These are phyloP conservation scores for Eleutherodactylus coqui DNA, from an alignment of 2,797 vertebrate species.

Conservation along the genomic window DNA sequence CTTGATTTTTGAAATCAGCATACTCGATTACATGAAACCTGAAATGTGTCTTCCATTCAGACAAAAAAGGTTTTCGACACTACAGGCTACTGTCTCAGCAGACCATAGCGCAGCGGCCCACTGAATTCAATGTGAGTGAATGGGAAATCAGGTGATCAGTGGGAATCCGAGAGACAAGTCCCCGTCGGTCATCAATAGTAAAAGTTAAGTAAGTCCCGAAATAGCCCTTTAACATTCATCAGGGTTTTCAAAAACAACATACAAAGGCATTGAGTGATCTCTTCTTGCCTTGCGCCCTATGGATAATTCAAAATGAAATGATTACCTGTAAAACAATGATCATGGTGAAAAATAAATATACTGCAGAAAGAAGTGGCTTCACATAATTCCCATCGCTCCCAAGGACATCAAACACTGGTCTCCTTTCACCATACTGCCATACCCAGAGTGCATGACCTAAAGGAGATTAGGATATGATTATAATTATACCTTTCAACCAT, in stretches of 20 bases:
- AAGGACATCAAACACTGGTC: slow-evolving; percentile 90
- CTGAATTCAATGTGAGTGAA: too few relatives aligned
- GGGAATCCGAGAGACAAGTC: too few relatives aligned
- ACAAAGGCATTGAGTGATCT: neutral
- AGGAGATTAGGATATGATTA: neutral
- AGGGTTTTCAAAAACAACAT: neutral
- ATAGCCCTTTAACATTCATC: neutral
- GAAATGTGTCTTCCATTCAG: too few relatives aligned
- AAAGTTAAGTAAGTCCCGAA: neutral
- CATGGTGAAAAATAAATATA: slow-evolving; percentile 96
- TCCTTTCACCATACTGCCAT: slow-evolving; percentile 88
- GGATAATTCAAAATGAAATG: neutral
- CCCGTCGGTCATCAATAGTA: neutral
- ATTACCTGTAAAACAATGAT: slow-evolving; percentile 97
- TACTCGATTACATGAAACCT: too few relatives aligned
- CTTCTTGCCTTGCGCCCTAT: neutral
- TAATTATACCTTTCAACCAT: neutral
- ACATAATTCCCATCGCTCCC: slow-evolving; percentile 86
- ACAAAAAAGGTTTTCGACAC: too few relatives aligned
- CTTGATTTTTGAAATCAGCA: too few relatives aligned
- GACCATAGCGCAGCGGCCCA: too few relatives aligned
- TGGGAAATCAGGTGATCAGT: too few relatives aligned
- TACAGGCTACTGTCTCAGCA: too few relatives aligned
- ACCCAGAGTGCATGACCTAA: slow-evolving; percentile 94
- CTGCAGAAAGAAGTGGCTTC: slow-evolving; percentile 86